phyloP scores from a whole-genome alignment of 2,888 invertebrate species.

The Chrysolina haemoptera region DNA sequence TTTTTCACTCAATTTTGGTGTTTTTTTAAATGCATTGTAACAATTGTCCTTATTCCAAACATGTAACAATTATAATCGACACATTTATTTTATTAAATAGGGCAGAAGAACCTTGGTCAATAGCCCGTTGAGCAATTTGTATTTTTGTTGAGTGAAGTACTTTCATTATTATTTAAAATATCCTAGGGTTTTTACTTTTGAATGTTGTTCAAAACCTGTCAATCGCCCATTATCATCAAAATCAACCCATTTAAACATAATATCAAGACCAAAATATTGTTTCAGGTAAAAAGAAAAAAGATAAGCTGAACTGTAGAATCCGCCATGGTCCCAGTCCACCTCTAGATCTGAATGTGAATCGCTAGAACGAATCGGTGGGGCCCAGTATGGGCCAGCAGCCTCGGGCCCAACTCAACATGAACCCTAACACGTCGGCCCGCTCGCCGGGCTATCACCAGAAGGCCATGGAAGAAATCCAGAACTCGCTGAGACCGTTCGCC shows the following conservation, averaged over 20 bases:
- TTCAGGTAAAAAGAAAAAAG: not conserved
- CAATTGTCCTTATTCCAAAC: no score
- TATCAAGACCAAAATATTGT: not conserved
- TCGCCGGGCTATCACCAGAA: conserved; percentile 87
- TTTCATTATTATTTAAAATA: no score
- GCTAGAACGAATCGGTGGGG: conserved; percentile 58
- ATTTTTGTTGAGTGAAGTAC: no score
- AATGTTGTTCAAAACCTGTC: no score
- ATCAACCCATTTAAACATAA: not conserved
- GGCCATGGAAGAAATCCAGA: conserved; percentile 89
- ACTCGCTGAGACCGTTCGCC: conserved; percentile 86
- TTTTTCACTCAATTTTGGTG: no score
- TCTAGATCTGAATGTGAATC: conserved; percentile 3
- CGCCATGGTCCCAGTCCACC: not conserved
- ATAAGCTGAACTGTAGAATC: not conserved
- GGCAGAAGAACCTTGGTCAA: no score
- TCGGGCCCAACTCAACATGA: conserved; percentile 72
- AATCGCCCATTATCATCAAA: not conserved
- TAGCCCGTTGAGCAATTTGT: no score
- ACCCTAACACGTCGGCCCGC: conserved; percentile 71
- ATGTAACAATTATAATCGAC: no score
- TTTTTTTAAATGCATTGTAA: no score
- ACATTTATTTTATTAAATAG: no score
- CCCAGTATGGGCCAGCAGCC: conserved; percentile 73
- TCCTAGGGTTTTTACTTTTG: no score